These are phyloP conservation scores for Asbolus verrucosus DNA, from an alignment of 1,140 invertebrate species.

Conservation along the genomic window DNA sequence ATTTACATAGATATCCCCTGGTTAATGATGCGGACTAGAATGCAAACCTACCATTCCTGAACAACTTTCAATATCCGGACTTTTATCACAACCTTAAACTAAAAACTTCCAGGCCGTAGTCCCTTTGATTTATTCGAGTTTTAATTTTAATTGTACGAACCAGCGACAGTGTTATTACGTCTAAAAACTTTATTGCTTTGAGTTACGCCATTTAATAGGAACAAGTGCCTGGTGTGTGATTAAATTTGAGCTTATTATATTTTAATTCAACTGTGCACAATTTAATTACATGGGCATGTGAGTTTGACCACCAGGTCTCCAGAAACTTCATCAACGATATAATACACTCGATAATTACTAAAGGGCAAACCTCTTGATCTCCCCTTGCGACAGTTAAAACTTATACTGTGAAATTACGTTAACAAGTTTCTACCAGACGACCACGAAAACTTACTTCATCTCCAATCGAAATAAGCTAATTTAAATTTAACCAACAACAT, in stretches of 20 bases:
- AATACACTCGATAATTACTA: conserved; percentile 31
- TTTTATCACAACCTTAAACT: conserved; percentile 22
- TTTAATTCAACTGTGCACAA: conserved; percentile 28
- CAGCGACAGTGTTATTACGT: conserved; percentile 10
- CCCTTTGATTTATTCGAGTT: conserved; percentile 13
- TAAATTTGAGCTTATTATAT: conserved; percentile 25
- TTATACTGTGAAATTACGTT: conserved; percentile 6
- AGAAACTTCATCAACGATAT: conserved; percentile 28
- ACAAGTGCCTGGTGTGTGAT: conserved; percentile 4
- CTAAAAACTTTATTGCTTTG: conserved; percentile 28
- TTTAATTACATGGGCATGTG: conserved; percentile 34
- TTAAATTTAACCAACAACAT: conserved; percentile 3
- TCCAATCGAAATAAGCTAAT: neutral
- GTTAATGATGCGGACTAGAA: conserved; percentile 37
- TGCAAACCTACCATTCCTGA: conserved; percentile 1
- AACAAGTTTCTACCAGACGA: neutral
- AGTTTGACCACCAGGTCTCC: conserved; percentile 33
- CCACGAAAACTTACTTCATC: neutral
- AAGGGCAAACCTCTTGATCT: conserved; percentile 4
- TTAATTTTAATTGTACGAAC: conserved; percentile 12
- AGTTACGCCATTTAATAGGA: neutral
- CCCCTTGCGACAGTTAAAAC: conserved; percentile 28
- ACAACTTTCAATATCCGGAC: conserved; percentile 29
- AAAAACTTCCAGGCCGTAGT: neutral
- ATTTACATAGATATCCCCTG: conserved; percentile 43